A percentile compares a stretch with the other conserved stretches of the same genome.
Conservation (phyloP, 1,140 invertebrate species). For the Drosophila varians region DNA sequence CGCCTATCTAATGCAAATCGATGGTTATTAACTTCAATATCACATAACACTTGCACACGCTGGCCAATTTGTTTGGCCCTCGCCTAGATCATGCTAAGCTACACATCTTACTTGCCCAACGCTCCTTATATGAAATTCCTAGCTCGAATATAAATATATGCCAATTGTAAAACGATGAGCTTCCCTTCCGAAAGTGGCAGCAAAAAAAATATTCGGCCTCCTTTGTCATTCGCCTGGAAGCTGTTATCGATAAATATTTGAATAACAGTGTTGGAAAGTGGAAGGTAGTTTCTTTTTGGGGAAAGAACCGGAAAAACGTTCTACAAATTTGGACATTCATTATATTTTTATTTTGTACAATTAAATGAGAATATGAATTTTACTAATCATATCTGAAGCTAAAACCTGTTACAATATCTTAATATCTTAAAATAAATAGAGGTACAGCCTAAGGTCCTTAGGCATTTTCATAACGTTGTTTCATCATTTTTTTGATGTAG, state of each 20-base stretch:
- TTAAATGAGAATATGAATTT: not conserved
- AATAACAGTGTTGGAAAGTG: not conserved
- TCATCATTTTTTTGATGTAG: slow-evolving; percentile 95
- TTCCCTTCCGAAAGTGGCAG: slow-evolving; percentile 3
- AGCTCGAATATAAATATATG: not conserved
- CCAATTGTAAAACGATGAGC: slow-evolving; percentile 4
- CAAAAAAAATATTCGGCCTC: slow-evolving; percentile 24
- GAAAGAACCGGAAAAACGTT: not conserved
- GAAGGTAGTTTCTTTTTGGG: not conserved
- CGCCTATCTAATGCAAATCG: slow-evolving; percentile 47
- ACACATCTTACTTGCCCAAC: slow-evolving; percentile 23
- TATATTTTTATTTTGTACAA: slow-evolving; percentile 13
- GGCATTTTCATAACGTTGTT: slow-evolving; percentile 89
- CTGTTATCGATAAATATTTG: slow-evolving; percentile 5
- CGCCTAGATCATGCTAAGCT: not conserved
- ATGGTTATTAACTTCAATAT: slow-evolving; percentile 20
- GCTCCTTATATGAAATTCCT: not conserved
- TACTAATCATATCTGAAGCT: slow-evolving; percentile 7
- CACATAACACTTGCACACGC: not conserved
- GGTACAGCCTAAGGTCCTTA: slow-evolving; percentile 5
- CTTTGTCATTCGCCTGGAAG: slow-evolving; percentile 15
- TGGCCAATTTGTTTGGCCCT: not conserved
- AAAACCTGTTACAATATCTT: not conserved
- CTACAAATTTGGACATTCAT: not conserved
- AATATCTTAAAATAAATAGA: slow-evolving; percentile 2